Percentiles rank a stretch among this genome's conserved stretches.
Evolutionary conservation across 2,888 invertebrate genomes (phyloP).

Genomic region (Agonopterix alstromeriana): DNA sequence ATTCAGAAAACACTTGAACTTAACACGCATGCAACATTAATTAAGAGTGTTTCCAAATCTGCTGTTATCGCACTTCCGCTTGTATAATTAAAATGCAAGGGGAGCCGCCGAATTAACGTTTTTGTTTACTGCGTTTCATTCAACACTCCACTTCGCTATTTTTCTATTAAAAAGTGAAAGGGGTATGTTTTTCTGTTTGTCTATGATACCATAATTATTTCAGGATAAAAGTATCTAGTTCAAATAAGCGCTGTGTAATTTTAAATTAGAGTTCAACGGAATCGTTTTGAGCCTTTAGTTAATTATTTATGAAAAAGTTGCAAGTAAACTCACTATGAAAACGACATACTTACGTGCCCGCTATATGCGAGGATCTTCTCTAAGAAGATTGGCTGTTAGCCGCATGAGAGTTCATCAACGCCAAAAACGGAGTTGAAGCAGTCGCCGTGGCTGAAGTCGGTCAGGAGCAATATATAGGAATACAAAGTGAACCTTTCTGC

Average conservation of each 20-base stretch:
- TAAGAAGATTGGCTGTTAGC: too few species aligned
- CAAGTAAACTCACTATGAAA: too few species aligned
- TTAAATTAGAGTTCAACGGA: neutral
- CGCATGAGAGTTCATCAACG: too few species aligned
- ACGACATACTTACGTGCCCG: too few species aligned
- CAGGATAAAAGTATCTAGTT: neutral
- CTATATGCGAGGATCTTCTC: too few species aligned
- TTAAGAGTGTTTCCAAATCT: slow-evolving; percentile 71
- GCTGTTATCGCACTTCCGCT: slow-evolving; percentile 65
- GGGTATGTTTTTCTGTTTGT: neutral
- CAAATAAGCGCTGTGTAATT: neutral
- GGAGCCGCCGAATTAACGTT: slow-evolving; percentile 47
- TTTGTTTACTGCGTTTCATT: slow-evolving; percentile 39
- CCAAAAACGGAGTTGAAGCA: too few species aligned
- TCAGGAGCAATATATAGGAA: too few species aligned
- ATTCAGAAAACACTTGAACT: slow-evolving; percentile 44
- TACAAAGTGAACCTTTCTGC: too few species aligned
- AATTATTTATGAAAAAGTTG: too few species aligned
- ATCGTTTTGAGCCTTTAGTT: neutral
- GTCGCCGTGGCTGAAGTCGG: too few species aligned
- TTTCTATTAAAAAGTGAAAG: slow-evolving; percentile 12
- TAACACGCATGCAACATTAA: slow-evolving; percentile 66
- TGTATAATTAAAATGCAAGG: slow-evolving; percentile 68
- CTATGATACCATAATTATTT: neutral
- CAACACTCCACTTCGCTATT: slow-evolving; percentile 21